Conservation (phyloP, 2,113 vertebrate genomes). For the Larimichthys polyactis region DNA sequence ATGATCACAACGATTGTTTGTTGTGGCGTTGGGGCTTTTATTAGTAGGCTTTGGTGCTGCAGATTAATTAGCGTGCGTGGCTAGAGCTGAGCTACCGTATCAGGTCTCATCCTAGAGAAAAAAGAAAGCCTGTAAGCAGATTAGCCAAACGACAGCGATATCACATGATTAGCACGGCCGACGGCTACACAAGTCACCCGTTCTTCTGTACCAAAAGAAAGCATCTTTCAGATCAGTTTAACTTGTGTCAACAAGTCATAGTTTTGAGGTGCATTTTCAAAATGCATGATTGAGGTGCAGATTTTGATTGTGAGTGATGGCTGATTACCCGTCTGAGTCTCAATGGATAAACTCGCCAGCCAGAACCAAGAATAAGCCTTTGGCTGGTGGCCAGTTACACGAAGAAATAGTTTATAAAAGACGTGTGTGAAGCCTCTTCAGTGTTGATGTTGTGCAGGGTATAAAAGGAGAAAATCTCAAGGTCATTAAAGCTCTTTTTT, state of each 20-base stretch:
- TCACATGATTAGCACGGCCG: constrained; percentile 59
- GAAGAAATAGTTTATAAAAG: constrained; percentile 24
- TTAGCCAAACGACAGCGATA: constrained; percentile 61
- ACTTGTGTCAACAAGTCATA: background rate
- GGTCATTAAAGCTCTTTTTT: constrained; percentile 12
- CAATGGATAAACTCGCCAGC: constrained; percentile 20
- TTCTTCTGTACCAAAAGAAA: constrained; percentile 36
- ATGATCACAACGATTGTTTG: constrained; percentile 27
- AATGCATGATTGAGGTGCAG: background rate
- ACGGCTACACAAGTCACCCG: constrained; percentile 30
- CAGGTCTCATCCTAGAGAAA: constrained; percentile 69
- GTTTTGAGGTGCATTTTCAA: background rate
- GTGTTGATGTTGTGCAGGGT: background rate
- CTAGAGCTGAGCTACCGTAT: constrained; percentile 71
- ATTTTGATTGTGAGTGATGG: background rate
- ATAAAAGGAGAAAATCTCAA: constrained; percentile 9
- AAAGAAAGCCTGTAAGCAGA: constrained; percentile 58
- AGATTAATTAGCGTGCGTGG: constrained; percentile 75
- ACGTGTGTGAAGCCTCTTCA: background rate
- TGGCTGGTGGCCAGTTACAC: constrained; percentile 5
- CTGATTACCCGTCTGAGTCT: constrained; percentile 27
- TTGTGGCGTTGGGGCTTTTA: constrained; percentile 57
- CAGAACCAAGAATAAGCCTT: constrained; percentile 26
- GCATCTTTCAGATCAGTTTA: constrained; percentile 4
- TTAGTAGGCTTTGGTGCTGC: constrained; percentile 60